Conservation (phyloP, 2,797 vertebrate genomes). For the Enteromius treurensis region DNA sequence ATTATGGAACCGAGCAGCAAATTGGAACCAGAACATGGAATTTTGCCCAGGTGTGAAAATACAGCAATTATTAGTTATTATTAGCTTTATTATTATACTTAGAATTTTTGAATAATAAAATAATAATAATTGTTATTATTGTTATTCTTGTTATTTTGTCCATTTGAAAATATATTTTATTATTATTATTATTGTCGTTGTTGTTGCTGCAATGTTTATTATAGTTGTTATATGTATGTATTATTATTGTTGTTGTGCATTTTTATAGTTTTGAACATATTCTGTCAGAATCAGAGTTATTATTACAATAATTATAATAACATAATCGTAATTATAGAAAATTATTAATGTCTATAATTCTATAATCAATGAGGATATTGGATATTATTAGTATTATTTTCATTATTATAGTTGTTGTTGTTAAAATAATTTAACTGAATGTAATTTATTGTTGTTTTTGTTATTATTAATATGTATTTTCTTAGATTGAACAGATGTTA, state of each 20-base stretch:
- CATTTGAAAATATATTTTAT: background rate
- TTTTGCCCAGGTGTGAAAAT: slow-evolving; percentile 83
- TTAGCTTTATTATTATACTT: background rate
- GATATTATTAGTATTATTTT: background rate
- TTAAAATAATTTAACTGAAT: background rate
- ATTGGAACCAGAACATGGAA: slow-evolving; percentile 86
- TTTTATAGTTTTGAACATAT: background rate
- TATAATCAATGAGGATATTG: background rate
- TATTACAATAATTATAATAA: too few relatives aligned
- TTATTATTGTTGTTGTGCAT: background rate
- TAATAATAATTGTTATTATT: background rate
- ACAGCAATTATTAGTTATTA: background rate
- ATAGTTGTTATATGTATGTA: background rate
- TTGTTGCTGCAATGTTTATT: background rate
- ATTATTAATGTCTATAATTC: background rate
- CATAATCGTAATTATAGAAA: too few relatives aligned
- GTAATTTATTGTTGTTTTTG: too few relatives aligned
- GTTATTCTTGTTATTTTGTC: background rate
- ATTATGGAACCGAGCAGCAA: slow-evolving; percentile 86
- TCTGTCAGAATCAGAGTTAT: background rate
- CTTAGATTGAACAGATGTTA: background rate
- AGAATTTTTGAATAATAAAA: background rate
- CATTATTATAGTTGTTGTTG: background rate
- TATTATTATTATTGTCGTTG: background rate
- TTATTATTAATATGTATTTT: background rate